Evolutionary conservation across 2,113 vertebrate species (phyloP).

Genomic region (Nycticorax nycticorax): DNA sequence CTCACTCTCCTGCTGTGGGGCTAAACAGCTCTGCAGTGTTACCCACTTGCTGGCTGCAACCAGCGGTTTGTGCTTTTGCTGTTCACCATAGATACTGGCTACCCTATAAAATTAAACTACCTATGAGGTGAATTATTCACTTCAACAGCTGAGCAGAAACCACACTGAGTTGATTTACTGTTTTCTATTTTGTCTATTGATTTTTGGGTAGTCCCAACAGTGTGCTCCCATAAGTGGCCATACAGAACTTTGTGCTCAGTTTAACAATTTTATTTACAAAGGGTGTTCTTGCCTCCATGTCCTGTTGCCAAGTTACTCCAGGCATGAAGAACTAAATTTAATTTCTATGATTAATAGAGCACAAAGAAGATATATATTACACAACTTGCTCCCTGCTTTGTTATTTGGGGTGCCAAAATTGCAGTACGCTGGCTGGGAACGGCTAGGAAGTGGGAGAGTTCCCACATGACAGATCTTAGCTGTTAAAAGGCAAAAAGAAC

Average conservation of each 20-base stretch:
- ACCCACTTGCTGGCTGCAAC: neutral
- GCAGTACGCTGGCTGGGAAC: neutral
- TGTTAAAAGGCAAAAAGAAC: conserved; percentile 12
- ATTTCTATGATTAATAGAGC: neutral
- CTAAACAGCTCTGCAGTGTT: neutral
- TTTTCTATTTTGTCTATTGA: conserved; percentile 30
- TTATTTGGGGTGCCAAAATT: neutral
- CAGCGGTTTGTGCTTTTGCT: neutral
- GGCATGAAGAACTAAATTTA: neutral
- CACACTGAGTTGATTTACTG: neutral
- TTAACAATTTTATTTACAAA: conserved; percentile 16
- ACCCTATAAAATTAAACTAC: neutral
- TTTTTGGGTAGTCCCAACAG: neutral
- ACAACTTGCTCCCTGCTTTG: neutral
- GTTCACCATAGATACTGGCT: neutral
- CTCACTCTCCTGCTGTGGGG: neutral
- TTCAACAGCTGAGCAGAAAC: neutral
- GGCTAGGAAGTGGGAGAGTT: neutral
- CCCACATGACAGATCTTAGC: neutral
- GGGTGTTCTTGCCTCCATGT: neutral
- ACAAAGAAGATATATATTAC: neutral
- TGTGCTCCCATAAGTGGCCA: neutral
- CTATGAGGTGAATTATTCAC: neutral
- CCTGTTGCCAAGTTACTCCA: neutral
- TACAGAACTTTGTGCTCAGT: neutral